These are phyloP conservation scores for Tubulanus polymorphus DNA, from an alignment of 2,888 invertebrate species.

Conservation along the genomic window DNA sequence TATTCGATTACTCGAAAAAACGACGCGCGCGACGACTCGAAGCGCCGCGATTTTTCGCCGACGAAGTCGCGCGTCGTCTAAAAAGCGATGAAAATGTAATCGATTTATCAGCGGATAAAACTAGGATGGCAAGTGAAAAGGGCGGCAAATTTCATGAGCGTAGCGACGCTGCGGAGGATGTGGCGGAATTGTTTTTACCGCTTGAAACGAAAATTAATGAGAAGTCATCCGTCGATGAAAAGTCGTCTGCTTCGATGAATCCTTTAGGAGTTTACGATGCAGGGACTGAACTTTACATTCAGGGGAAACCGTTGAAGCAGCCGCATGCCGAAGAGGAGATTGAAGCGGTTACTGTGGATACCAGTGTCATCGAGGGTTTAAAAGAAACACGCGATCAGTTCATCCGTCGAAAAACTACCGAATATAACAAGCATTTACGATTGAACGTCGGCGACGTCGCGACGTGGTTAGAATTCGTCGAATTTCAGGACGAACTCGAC, in stretches of 20 bases:
- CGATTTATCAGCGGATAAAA: not conserved
- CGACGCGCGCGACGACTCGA: not conserved
- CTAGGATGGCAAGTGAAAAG: not conserved
- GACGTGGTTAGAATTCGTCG: conserved; percentile 54
- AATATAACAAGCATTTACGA: conserved; percentile 45
- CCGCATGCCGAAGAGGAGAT: no score
- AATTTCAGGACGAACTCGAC: conserved; percentile 48
- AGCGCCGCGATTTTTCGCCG: conserved; percentile 29
- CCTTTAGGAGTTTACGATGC: conserved; percentile 31
- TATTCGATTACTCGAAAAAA: conserved; percentile 8
- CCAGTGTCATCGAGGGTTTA: not conserved
- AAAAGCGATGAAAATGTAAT: conserved; percentile 4
- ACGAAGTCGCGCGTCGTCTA: conserved; percentile 23
- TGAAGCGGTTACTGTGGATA: not conserved
- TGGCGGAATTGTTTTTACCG: not conserved
- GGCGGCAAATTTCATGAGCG: conserved; percentile 3
- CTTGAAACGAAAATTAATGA: not conserved
- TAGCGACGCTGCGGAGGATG: no score
- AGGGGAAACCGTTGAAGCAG: no score
- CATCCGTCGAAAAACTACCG: conserved; percentile 11
- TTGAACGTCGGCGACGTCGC: conserved; percentile 46
- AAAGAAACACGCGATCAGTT: not conserved
- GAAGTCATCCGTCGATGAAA: not conserved
- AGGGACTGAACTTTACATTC: conserved; percentile 36
- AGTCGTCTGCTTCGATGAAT: conserved; percentile 3